phyloP scores from a whole-genome alignment of 2,797 vertebrate genomes.

The Oreochromis grahami region DNA sequence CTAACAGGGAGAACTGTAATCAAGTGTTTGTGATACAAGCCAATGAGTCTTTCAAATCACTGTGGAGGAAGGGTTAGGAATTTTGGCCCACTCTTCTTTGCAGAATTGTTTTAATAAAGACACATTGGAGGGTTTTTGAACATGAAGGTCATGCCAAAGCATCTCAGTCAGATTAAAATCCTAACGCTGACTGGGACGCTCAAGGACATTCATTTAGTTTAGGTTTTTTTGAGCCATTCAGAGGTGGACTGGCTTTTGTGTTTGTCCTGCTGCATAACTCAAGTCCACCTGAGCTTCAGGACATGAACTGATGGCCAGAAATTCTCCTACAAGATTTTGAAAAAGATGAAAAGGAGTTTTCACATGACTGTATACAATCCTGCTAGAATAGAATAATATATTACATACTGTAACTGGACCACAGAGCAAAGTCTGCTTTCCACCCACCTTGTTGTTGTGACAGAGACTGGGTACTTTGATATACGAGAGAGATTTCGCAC shows the following conservation, averaged over 20 bases:
- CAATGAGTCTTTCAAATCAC: neutral
- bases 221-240: fast-evolving
- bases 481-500: neutral
- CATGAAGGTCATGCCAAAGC: neutral
- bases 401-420: neutral
- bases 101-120: neutral
- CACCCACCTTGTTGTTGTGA: neutral
- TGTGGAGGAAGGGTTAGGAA: neutral
- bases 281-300: neutral
- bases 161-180: neutral
- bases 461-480: neutral
- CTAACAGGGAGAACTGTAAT: neutral
- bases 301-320: neutral
- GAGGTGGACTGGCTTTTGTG: neutral
- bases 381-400: neutral
- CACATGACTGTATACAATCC: neutral
- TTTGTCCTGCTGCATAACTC: neutral
- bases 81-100: neutral
- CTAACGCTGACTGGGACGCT: neutral
- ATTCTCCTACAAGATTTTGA: neutral
- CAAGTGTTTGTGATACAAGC: neutral
- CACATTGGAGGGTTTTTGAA: neutral
- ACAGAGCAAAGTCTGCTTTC: neutral
- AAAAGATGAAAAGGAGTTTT: neutral
- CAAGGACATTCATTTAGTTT: neutral